phyloP scores from a whole-genome alignment of 2,113 vertebrate species.

The Meleagris gallopavo region DNA sequence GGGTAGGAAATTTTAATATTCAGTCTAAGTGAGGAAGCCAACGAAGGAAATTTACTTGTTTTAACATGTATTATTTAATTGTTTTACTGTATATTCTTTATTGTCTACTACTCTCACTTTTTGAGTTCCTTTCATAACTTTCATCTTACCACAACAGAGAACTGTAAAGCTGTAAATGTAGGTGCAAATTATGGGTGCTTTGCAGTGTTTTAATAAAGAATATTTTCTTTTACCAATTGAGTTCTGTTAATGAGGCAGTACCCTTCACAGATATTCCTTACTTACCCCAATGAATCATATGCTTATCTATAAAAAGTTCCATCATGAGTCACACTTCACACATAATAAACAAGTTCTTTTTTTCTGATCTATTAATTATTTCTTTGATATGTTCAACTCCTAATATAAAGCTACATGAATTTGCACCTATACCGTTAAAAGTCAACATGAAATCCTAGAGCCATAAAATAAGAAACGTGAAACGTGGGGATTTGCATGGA shows the following conservation, averaged over 20 bases:
- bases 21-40: neutral
- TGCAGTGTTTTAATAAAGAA: neutral
- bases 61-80: neutral
- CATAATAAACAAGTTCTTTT: neutral
- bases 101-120: neutral
- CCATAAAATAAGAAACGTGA: neutral
- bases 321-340: neutral
- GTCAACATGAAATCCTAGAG: neutral
- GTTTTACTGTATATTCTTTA: neutral
- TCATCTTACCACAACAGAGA: neutral
- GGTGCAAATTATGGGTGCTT: neutral
- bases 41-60: neutral
- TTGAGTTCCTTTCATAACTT: neutral
- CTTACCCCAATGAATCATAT: neutral
- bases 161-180: neutral
- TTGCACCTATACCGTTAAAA: neutral
- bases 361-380: neutral
- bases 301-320: too few species aligned
- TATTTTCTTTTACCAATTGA: neutral
- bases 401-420: neutral
- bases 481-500: neutral
- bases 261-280: neutral
- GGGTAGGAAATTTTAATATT: neutral
- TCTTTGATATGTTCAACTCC: neutral
- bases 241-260: neutral